These are phyloP conservation scores for Eulemur albifrons DNA, from an alignment of 2,797 vertebrate species.

Conservation along the genomic window DNA sequence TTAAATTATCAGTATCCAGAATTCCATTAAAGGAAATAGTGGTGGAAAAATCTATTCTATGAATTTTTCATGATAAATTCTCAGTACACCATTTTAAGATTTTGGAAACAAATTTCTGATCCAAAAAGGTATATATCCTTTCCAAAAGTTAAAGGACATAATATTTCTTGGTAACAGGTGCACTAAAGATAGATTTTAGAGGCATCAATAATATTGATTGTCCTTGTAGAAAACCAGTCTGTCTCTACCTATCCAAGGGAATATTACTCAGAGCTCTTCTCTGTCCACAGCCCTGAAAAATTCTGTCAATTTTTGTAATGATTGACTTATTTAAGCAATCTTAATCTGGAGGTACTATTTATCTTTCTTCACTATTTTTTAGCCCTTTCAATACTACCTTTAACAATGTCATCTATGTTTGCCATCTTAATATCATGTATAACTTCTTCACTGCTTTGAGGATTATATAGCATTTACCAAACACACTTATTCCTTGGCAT, in stretches of 20 bases:
- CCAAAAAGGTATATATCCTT: background rate
- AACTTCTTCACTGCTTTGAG: background rate
- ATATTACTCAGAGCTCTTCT: slow-evolving; percentile 11
- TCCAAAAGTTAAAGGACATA: slow-evolving; percentile 8
- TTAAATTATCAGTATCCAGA: slow-evolving; percentile 17
- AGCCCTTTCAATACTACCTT: background rate
- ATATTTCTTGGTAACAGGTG: slow-evolving; percentile 27
- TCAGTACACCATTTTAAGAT: background rate
- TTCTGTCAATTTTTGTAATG: background rate
- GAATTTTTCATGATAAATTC: slow-evolving; percentile 40
- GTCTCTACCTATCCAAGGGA: background rate
- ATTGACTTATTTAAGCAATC: background rate
- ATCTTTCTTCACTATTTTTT: slow-evolving; percentile 19
- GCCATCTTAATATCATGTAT: background rate
- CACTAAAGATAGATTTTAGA: background rate
- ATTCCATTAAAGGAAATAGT: slow-evolving; percentile 32
- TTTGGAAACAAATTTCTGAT: background rate
- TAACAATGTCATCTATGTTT: background rate
- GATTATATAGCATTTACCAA: background rate
- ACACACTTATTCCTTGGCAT: background rate
- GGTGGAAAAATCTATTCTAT: background rate
- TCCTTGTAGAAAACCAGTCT: slow-evolving; percentile 37
- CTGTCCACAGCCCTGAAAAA: slow-evolving; percentile 16
- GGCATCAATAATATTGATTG: background rate
- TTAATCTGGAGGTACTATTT: slow-evolving; percentile 25